Evolutionary conservation across 92 coral and sea anemone genomes (phyloP), one percentile per base, ranked within the genome.

Genomic region (Parazoanthus swiftii): DNA sequence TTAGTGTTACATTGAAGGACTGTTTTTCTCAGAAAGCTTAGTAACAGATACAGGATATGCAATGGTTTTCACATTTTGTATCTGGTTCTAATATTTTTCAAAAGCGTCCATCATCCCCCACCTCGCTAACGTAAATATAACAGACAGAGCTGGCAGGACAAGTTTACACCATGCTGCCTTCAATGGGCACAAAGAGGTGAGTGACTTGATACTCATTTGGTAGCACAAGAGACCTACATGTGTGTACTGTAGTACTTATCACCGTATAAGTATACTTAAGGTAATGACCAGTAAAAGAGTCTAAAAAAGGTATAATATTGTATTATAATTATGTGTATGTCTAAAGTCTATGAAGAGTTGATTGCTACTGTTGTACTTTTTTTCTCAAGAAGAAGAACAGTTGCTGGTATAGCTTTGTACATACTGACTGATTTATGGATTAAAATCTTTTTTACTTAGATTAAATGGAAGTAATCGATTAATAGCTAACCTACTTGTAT

Each of bases 111-210:
- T 97, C 26, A 97, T 97, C 86, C 99, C 99, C 29, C 96, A 97
- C 67, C 93, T 97, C 18, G 97, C 97, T 38, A 97, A 97, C 88
- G 99, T 97, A 54, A 97, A 97, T 80, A 95, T 97, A 54, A 95
- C 99, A 20, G 99, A 97, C 86, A 91, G 99, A 87, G 99, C 98
- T 8, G 99, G 99, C 72, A 91, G 99, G 77, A 97, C 98, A 67
- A 97, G 99, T 86, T 85, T 97, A 56, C 99, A 97, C 79, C 99
- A 97, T 95, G 98, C 98, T 42, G 97, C 96, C 43, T 97, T 93
- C 82, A 97, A 97, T 91, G 99, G 99, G 4, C 98, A 97, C 88
- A 95, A 93, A 82, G 97, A 95, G 98, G 99, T 95, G 35, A 67
- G 80, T 80, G 15, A 0, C 51, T 73, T 73, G 20, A 86, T 63